phyloP scores from a whole-genome alignment of 2,797 vertebrate genomes.

The Myotis vivesi region DNA sequence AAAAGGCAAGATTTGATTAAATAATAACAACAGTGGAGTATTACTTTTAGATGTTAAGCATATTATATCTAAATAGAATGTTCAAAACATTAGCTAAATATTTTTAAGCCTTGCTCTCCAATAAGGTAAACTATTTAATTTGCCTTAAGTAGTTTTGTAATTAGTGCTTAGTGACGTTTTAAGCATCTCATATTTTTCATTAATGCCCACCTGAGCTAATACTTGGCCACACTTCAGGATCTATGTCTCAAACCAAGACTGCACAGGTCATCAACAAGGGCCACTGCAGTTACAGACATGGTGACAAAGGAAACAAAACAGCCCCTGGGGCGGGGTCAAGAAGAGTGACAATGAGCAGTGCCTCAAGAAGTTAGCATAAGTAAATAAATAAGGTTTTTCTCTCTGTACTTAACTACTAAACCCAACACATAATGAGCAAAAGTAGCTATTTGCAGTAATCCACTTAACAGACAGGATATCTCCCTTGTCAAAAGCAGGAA shows the following conservation, averaged over 20 bases:
- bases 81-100: slow-evolving; percentile 43
- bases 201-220: slow-evolving; percentile 22
- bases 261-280: neutral
- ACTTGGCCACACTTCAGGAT: neutral
- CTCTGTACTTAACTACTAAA: neutral
- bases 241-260: neutral
- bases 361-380: slow-evolving; percentile 6
- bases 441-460: slow-evolving; percentile 31
- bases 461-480: slow-evolving; percentile 51
- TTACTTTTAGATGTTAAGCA: slow-evolving; percentile 21
- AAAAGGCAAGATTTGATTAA: slow-evolving; percentile 46
- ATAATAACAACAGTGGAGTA: neutral
- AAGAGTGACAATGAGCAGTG: neutral
- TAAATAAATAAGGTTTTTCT: neutral
- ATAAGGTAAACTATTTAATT: slow-evolving; percentile 24
- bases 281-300: rapidly evolving
- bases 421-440: neutral
- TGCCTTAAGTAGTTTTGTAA: slow-evolving; percentile 7
- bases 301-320: neutral
- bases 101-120: slow-evolving; percentile 40
- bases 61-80: slow-evolving; percentile 39
- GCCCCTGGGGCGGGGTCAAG: neutral
- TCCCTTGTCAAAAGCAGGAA: slow-evolving; percentile 69
- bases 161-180: slow-evolving; percentile 17
- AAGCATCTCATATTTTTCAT: slow-evolving; percentile 27